These are phyloP conservation scores for Alligator sinensis DNA, from an alignment of 2,113 vertebrate genomes.

Conservation along the genomic window DNA sequence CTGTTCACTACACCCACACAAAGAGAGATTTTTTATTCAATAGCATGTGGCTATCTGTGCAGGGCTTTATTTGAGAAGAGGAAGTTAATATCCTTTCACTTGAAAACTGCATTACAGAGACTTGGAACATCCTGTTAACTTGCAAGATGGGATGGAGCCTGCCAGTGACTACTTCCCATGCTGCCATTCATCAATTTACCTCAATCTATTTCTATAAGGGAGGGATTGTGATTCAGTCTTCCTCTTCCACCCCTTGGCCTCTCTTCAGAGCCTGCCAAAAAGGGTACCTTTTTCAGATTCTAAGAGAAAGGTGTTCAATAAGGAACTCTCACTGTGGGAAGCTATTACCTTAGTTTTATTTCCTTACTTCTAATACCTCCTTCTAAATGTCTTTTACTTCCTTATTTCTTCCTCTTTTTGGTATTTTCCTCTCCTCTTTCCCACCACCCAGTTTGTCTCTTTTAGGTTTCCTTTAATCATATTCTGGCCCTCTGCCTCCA, in stretches of 20 bases:
- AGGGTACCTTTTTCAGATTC: not conserved
- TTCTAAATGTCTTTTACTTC: not conserved
- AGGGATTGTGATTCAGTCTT: not conserved
- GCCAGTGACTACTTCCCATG: accelerated
- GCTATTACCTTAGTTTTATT: not conserved
- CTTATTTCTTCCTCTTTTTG: not conserved
- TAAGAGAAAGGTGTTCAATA: not conserved
- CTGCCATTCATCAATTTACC: not conserved
- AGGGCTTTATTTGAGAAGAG: not conserved
- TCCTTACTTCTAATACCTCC: not conserved
- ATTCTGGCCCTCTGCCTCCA: not conserved
- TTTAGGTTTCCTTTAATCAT: not conserved
- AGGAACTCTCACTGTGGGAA: not conserved
- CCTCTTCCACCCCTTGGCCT: not conserved
- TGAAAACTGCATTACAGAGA: not conserved
- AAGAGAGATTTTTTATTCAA: not conserved
- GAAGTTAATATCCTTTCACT: not conserved
- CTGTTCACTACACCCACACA: too few relatives aligned
- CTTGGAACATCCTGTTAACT: not conserved
- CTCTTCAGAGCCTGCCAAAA: not conserved
- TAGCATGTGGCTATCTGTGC: not conserved
- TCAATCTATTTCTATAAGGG: accelerated
- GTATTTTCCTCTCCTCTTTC: not conserved
- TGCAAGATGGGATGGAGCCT: accelerated
- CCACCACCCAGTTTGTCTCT: not conserved